These are phyloP conservation scores for Luperina testacea DNA, from an alignment of 2,888 invertebrate species.

Conservation along the genomic window DNA sequence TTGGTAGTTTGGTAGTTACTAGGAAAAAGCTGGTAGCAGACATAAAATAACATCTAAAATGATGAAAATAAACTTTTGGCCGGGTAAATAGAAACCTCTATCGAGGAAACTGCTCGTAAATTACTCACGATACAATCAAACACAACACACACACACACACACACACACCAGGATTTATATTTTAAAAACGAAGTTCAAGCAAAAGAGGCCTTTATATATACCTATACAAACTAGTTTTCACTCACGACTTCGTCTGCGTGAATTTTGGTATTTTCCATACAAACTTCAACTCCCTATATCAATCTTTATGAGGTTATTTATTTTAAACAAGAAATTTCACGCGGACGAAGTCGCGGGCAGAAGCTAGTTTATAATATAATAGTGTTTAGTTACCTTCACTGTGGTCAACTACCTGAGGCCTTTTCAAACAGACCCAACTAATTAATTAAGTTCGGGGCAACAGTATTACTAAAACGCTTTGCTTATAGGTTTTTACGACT, in stretches of 20 bases:
- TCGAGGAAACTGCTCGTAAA: constrained; percentile 3
- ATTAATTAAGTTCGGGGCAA: constrained; percentile 19
- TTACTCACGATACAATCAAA: constrained; percentile 14
- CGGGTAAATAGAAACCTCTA: neutral
- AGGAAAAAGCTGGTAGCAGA: neutral
- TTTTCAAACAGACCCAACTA: constrained; percentile 8
- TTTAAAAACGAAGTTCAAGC: neutral
- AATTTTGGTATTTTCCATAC: neutral
- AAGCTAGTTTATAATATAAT: neutral
- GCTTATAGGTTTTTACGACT: neutral
- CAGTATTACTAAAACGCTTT: neutral
- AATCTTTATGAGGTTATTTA: neutral
- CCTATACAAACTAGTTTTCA: neutral
- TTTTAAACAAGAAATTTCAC: neutral
- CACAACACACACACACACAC: no score
- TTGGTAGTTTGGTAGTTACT: neutral
- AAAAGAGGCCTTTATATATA: neutral
- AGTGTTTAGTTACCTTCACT: neutral
- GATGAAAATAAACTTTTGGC: neutral
- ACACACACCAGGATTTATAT: neutral
- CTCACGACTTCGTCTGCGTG: neutral
- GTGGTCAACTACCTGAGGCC: constrained; percentile 5
- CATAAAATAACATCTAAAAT: constrained; percentile 2
- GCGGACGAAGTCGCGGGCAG: no score
- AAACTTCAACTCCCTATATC: neutral